Percentiles rank a stretch among this genome's conserved stretches.
These are phyloP conservation scores for Hippoglossus stenolepis DNA, from an alignment of 2,113 vertebrate genomes.

Conservation along the genomic window DNA sequence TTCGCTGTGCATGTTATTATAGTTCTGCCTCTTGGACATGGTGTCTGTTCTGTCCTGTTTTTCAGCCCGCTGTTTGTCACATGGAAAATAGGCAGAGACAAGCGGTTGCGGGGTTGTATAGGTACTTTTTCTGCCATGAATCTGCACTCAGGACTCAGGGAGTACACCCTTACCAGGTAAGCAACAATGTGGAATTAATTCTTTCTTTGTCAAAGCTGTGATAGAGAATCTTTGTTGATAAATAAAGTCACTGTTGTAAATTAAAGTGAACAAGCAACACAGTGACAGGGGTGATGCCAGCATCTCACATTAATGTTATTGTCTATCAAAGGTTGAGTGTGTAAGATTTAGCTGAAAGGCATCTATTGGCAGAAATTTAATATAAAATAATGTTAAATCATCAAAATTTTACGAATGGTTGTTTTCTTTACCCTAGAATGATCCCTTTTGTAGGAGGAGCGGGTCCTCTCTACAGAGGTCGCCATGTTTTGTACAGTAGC, in stretches of 20 bases:
- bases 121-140: slow-evolving; percentile 99
- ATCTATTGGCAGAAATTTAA: no score
- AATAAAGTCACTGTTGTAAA: neutral
- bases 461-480: no score
- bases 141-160: slow-evolving; percentile 99
- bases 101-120: slow-evolving; percentile 99
- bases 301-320: neutral
- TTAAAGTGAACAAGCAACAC: no score
- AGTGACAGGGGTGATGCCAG: neutral
- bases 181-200: slow-evolving; percentile 12
- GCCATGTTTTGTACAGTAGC: no score
- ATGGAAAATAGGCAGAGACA: slow-evolving; percentile 99
- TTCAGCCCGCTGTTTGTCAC: slow-evolving; percentile 99
- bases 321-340: neutral
- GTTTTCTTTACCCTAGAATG: no score
- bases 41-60: slow-evolving; percentile 57
- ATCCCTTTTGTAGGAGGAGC: no score
- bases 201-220: neutral
- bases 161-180: slow-evolving; percentile 99
- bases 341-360: no score
- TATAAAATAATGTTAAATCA: no score
- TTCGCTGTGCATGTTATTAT: neutral
- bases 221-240: neutral
- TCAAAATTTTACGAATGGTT: no score
- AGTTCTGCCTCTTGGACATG: neutral